Percentiles rank a stretch among this genome's conserved stretches.
Conservation (phyloP, 2,888 invertebrate genomes). For the Parnassius apollo region DNA sequence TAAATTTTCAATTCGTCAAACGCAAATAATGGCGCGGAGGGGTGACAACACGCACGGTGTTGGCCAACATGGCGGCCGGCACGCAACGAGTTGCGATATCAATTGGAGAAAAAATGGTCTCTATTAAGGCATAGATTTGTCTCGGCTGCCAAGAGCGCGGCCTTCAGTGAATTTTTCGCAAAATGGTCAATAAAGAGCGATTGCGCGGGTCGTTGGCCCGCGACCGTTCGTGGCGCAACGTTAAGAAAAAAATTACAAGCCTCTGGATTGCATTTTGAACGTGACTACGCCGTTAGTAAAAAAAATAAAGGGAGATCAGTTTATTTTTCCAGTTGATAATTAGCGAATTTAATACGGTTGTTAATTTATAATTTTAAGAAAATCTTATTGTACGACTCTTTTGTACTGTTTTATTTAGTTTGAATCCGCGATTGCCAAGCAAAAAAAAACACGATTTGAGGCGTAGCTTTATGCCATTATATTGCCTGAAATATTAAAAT, state of each 20-base stretch:
- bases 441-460: too few relatives aligned
- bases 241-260: constrained; percentile 41
- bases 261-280: constrained; percentile 51
- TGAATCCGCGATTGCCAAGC: too few relatives aligned
- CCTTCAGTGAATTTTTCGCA: constrained; percentile 69
- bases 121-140: constrained; percentile 71
- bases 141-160: constrained; percentile 61
- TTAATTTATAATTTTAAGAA: constrained; percentile 19
- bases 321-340: constrained; percentile 2
- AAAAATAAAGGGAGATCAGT: constrained; percentile 5
- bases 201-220: constrained; percentile 62
- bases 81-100: constrained; percentile 58
- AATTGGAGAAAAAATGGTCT: constrained; percentile 45
- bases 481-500: too few relatives aligned
- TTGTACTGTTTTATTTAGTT: too few relatives aligned
- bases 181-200: constrained; percentile 50
- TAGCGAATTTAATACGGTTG: constrained; percentile 18
- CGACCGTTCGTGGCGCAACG: constrained; percentile 39
- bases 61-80: constrained; percentile 46
- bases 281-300: constrained; percentile 44
- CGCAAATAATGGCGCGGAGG: constrained; percentile 6
- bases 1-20: constrained; percentile 23
- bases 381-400: not conserved
- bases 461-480: too few relatives aligned
- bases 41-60: constrained; percentile 52